Conservation (phyloP, 2,888 invertebrate species). For the Aplocera efformata region DNA sequence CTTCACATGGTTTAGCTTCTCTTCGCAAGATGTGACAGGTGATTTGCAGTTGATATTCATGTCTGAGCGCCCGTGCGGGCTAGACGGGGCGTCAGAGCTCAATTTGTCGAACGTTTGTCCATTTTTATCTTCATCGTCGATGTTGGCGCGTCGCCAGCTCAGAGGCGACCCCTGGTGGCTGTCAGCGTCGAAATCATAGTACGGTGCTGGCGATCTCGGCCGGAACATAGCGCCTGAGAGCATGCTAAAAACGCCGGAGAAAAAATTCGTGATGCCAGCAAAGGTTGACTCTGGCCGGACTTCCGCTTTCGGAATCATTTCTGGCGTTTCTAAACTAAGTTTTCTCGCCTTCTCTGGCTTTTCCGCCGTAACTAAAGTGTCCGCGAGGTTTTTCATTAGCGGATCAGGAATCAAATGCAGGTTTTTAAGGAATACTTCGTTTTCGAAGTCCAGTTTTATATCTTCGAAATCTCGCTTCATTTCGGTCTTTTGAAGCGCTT, state of each 20-base stretch:
- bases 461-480: conserved; percentile 50
- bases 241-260: conserved; percentile 59
- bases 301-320: conserved; percentile 16
- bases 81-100: conserved; percentile 31
- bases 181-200: conserved; percentile 44
- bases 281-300: conserved; percentile 31
- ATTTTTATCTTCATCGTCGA: conserved; percentile 59
- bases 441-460: conserved; percentile 47
- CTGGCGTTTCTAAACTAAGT: conserved; percentile 16
- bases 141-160: conserved; percentile 56
- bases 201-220: conserved; percentile 37
- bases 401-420: conserved; percentile 60
- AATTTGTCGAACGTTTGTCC: conserved; percentile 35
- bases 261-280: conserved; percentile 54
- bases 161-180: conserved; percentile 44
- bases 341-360: conserved; percentile 20
- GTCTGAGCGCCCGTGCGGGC: conserved; percentile 39
- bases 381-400: conserved; percentile 65
- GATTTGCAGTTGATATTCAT: conserved; percentile 50
- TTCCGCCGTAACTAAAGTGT: conserved; percentile 48
- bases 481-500: conserved; percentile 42
- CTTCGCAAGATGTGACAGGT: conserved; percentile 57
- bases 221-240: conserved; percentile 57
- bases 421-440: conserved; percentile 51
- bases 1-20: conserved; percentile 56